These are phyloP conservation scores for Phenganax stokvisi DNA, from an alignment of 92 coral and sea anemone genomes.

Conservation along the genomic window DNA sequence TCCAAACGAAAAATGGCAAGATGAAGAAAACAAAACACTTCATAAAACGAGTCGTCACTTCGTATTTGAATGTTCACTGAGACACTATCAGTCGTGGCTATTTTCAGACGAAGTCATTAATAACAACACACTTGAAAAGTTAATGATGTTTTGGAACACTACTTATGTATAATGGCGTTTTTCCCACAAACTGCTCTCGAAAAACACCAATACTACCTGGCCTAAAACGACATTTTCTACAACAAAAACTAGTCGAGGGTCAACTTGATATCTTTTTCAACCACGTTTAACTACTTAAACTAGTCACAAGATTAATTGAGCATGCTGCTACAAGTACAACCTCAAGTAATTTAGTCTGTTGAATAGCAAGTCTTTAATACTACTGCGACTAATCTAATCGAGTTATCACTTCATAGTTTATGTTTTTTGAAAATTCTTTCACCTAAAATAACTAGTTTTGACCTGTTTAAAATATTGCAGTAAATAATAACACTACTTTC, in stretches of 20 bases:
- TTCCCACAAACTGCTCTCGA: neutral
- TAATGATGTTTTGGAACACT: neutral
- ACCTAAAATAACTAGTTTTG: no score
- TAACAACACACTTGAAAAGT: neutral
- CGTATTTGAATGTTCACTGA: neutral
- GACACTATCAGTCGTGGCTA: slow-evolving; percentile 5
- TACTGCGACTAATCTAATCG: neutral
- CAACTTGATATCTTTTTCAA: neutral
- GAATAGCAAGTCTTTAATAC: neutral
- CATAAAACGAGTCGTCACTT: neutral
- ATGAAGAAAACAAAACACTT: slow-evolving; percentile 9
- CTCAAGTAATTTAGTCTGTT: no score
- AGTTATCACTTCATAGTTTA: no score
- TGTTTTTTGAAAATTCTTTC: no score
- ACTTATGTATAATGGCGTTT: neutral
- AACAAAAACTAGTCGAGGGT: neutral
- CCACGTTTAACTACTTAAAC: no score
- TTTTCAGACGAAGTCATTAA: slow-evolving; percentile 3
- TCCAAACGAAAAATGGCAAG: neutral
- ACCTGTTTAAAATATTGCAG: no score
- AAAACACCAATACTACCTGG: neutral
- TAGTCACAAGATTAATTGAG: no score
- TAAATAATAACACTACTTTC: no score
- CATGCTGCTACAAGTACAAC: no score
- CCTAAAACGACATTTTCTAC: neutral